Percentiles rank a stretch among this genome's conserved stretches.
Conservation (phyloP, 2,113 vertebrate species). For the Paramormyrops kingsleyae region DNA sequence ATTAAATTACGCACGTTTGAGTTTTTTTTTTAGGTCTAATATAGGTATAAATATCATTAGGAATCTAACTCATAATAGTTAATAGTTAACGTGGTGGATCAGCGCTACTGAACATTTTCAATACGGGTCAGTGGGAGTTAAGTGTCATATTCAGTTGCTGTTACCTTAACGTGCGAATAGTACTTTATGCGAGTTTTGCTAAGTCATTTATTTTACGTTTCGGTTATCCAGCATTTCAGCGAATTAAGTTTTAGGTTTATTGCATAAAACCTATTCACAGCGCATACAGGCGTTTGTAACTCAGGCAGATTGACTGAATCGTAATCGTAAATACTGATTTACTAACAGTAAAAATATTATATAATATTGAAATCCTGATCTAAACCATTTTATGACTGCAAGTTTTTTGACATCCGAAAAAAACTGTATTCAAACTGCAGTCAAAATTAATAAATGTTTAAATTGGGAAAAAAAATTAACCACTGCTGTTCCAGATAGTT, state of each 20-base stretch:
- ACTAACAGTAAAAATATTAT: neutral
- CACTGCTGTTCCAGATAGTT: neutral
- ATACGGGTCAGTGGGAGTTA: neutral
- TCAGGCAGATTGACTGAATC: neutral
- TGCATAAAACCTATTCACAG: neutral
- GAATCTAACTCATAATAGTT: neutral
- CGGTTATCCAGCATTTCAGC: neutral
- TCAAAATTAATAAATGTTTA: neutral
- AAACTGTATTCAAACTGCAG: neutral
- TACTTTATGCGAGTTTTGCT: neutral
- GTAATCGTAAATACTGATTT: neutral
- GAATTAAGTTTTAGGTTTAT: neutral
- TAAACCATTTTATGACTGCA: neutral
- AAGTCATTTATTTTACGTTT: neutral
- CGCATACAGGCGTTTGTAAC: neutral
- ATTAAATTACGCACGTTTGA: neutral
- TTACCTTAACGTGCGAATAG: neutral
- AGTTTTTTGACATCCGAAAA: neutral
- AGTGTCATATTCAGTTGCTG: neutral
- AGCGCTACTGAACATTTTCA: neutral
- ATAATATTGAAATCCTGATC: neutral
- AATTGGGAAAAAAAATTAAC: neutral
- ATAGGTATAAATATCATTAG: neutral
- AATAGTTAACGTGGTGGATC: neutral
- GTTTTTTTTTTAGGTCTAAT: neutral